Evolutionary conservation across 1,140 invertebrate species (phyloP).

Genomic region (Watersipora subatra): DNA sequence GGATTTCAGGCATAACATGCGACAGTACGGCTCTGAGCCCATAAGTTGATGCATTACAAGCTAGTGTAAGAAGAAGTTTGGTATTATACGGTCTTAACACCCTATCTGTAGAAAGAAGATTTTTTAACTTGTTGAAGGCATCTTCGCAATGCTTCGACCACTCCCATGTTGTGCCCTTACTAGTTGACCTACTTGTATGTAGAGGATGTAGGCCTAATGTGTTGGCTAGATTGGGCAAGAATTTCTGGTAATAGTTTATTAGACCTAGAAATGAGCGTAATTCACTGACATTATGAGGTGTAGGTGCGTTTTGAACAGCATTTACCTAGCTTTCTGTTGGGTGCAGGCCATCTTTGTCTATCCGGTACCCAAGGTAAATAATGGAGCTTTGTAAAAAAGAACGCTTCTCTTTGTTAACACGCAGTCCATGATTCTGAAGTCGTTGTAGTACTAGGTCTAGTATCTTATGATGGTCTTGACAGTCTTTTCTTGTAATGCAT

Average conservation of each 20-base stretch:
- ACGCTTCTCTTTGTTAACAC: not conserved
- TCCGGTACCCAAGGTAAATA: no score
- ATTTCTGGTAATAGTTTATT: not conserved
- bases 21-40: no score
- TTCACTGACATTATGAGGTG: not conserved
- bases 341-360: not conserved
- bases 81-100: no score
- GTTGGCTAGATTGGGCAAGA: not conserved
- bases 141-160: constrained; percentile 10
- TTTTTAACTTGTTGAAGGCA: constrained; percentile 11
- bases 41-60: no score
- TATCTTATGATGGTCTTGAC: no score
- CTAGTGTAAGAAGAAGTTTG: no score
- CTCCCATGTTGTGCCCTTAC: constrained; percentile 5
- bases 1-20: constrained; percentile 19
- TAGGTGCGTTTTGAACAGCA: no score
- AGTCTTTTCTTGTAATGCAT: constrained; percentile 20
- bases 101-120: constrained; percentile 8
- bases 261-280: not conserved
- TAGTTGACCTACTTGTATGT: not conserved
- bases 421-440: not conserved
- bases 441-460: not conserved
- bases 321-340: not conserved
- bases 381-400: no score
- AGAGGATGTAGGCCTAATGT: no score